phyloP scores from a whole-genome alignment of 2,113 vertebrate species.

The Barnardius zonarius region DNA sequence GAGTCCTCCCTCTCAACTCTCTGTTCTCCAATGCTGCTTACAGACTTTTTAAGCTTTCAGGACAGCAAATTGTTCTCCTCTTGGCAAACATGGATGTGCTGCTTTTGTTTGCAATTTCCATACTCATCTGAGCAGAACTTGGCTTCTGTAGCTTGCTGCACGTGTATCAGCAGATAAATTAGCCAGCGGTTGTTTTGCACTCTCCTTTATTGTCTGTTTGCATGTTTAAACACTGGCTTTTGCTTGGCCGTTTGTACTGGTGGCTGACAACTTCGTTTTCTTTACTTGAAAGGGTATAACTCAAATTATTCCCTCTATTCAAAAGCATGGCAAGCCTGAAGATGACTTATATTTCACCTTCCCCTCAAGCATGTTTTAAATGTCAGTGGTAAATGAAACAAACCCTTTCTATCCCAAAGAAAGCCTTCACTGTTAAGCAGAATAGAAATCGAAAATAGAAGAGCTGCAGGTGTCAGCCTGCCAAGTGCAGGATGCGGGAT shows the following conservation, averaged over 20 bases:
- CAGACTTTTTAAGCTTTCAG: neutral
- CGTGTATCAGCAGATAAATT: neutral
- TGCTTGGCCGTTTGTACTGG: neutral
- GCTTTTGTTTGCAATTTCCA: constrained; percentile 28
- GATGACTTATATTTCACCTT: neutral
- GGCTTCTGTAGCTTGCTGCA: neutral
- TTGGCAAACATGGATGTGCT: neutral
- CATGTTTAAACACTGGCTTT: neutral
- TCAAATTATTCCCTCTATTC: neutral
- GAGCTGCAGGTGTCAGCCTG: constrained; percentile 14
- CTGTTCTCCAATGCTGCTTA: neutral
- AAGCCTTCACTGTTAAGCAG: neutral
- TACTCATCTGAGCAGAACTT: neutral
- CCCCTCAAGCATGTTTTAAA: neutral
- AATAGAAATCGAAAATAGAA: constrained; percentile 2
- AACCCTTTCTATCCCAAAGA: neutral
- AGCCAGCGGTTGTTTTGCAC: neutral
- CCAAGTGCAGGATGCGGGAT: constrained; percentile 36
- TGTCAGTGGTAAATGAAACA: neutral
- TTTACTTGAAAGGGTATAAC: neutral
- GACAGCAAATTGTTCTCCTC: neutral
- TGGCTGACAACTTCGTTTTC: neutral
- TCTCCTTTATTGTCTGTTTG: neutral
- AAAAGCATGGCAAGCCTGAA: neutral
- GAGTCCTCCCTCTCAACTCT: neutral